phyloP scores from a whole-genome alignment of 2,113 vertebrate species.

The Crotophaga sulcirostris region DNA sequence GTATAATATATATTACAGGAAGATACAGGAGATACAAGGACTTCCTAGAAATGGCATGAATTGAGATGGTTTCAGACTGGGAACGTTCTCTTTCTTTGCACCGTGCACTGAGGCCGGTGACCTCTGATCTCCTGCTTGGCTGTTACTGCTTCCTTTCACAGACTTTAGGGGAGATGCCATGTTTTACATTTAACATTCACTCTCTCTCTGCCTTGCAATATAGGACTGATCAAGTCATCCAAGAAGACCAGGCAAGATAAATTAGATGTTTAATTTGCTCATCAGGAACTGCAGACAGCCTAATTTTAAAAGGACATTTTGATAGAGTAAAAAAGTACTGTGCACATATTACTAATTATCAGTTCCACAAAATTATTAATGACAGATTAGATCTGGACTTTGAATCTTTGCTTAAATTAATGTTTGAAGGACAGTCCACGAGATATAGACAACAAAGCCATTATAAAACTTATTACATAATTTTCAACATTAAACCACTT shows the following conservation, averaged over 20 bases:
- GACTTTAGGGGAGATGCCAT: not conserved
- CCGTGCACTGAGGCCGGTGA: not conserved
- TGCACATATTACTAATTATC: conserved; percentile 53
- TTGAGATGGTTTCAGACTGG: not conserved
- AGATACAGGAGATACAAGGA: not conserved
- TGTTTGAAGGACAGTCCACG: not conserved
- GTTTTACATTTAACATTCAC: conserved; percentile 30
- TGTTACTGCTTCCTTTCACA: not conserved
- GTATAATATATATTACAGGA: not conserved
- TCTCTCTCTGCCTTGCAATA: conserved; percentile 19
- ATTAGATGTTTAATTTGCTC: conserved; percentile 75
- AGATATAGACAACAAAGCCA: not conserved
- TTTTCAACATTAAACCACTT: not conserved
- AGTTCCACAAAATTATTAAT: conserved; percentile 56
- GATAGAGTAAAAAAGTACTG: conserved; percentile 67
- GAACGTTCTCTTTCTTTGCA: not conserved
- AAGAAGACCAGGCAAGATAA: conserved; percentile 65
- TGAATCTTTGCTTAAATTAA: conserved; percentile 42
- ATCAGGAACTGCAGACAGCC: conserved; percentile 64
- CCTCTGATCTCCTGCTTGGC: not conserved
- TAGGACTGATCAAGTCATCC: conserved; percentile 53
- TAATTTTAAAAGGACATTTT: conserved; percentile 75
- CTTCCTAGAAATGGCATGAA: not conserved
- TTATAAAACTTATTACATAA: not conserved
- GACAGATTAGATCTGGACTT: conserved; percentile 49